Evolutionary conservation across 2,113 vertebrate species (phyloP).

Genomic region (Lipophrys pholis): DNA sequence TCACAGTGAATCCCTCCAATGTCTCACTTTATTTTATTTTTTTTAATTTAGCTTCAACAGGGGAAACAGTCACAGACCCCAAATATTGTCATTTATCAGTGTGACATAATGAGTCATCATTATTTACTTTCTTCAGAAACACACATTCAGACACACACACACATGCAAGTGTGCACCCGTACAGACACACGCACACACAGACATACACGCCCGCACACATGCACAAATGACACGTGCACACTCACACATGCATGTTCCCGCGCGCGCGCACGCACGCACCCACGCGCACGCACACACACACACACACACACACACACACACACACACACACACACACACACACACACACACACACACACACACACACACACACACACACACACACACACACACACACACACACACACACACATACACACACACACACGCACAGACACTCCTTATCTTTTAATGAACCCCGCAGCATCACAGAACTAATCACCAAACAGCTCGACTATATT

Average conservation of each 20-base stretch:
- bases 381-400: not conserved
- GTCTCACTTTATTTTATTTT: conserved; percentile 38
- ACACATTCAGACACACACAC: not conserved
- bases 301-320: not conserved
- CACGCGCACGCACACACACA: not conserved
- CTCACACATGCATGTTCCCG: not conserved
- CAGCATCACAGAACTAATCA: conserved; percentile 54
- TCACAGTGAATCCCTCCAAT: conserved; percentile 46
- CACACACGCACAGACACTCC: not conserved
- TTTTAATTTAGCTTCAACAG: conserved; percentile 62
- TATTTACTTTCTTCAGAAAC: conserved; percentile 52
- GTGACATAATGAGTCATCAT: conserved; percentile 73
- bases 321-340: not conserved
- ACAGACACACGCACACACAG: not conserved
- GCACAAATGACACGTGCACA: not conserved
- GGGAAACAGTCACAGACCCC: conserved; percentile 41
- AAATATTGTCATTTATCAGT: conserved; percentile 58
- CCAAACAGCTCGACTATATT: conserved; percentile 43
- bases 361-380: not conserved
- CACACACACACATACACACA: not conserved
- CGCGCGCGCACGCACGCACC: too few relatives aligned
- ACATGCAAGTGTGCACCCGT: not conserved
- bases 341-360: not conserved
- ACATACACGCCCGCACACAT: too few relatives aligned
- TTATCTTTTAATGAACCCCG: conserved; percentile 61